phyloP scores from a whole-genome alignment of 2,113 vertebrate genomes.

The Callocephalon fimbriatum region DNA sequence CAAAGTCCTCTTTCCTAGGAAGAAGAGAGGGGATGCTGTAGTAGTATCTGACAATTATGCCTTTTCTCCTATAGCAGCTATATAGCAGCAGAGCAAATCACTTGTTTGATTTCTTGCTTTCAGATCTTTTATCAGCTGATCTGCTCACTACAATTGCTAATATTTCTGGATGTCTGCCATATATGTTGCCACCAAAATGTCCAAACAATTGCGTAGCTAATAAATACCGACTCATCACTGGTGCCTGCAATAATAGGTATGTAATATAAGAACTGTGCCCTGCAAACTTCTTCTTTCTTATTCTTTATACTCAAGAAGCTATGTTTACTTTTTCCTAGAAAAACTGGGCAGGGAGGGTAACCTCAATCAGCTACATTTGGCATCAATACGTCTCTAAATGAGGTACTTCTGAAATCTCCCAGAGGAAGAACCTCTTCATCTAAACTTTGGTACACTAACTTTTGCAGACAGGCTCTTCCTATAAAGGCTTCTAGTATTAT shows the following conservation, averaged over 20 bases:
- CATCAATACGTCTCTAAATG: accelerated
- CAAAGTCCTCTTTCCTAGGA: not conserved
- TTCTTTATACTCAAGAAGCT: not conserved
- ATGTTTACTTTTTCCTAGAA: not conserved
- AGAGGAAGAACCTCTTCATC: not conserved
- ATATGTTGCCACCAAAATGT: conserved; percentile 75
- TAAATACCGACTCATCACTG: conserved; percentile 88
- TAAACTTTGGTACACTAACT: not conserved
- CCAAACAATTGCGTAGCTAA: conserved; percentile 69
- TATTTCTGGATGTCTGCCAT: conserved; percentile 82
- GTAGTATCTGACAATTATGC: not conserved
- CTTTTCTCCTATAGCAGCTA: not conserved
- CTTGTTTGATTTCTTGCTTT: conserved; percentile 14
- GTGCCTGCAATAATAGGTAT: conserved; percentile 94
- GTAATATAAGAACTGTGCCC: not conserved
- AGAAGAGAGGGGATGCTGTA: not conserved
- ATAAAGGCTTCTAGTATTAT: not conserved
- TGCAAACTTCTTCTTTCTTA: not conserved
- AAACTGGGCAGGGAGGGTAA: accelerated
- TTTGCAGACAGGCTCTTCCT: not conserved
- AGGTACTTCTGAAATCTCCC: not conserved
- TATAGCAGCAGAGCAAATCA: not conserved
- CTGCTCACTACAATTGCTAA: conserved; percentile 77
- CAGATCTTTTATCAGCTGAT: conserved; percentile 77
- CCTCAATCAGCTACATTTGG: not conserved